phyloP scores from a whole-genome alignment of 37 sponge, comb jelly and placozoan species.

The Trichoplax adhaerens region DNA sequence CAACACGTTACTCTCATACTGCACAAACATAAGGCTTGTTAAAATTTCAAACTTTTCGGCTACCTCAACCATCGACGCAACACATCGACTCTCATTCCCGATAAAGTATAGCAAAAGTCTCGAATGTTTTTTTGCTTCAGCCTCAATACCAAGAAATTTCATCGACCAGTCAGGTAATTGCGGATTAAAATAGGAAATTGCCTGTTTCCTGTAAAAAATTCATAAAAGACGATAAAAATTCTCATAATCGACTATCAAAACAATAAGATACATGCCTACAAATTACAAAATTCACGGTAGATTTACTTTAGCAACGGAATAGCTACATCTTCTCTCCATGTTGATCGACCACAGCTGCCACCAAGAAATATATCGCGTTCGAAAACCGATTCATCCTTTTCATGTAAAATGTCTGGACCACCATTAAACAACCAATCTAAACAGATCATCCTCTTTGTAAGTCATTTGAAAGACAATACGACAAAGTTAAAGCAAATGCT shows the following conservation, averaged over 20 bases:
- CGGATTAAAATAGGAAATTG: conserved; percentile 25
- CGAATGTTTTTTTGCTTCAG: neutral
- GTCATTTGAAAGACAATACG: too few species aligned
- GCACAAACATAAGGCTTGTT: conserved; percentile 1
- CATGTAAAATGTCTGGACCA: too few species aligned
- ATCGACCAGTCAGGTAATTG: conserved; percentile 13
- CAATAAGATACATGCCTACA: too few species aligned
- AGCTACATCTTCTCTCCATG: conserved; percentile 47
- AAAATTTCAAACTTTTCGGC: neutral
- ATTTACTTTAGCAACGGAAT: conserved; percentile 31
- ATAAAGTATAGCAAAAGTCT: conserved; percentile 31
- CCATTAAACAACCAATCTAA: too few species aligned
- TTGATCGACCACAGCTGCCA: conserved; percentile 47
- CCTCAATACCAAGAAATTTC: conserved; percentile 1
- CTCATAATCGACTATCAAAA: too few species aligned
- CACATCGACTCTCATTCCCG: conserved; percentile 26
- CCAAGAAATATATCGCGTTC: conserved; percentile 49
- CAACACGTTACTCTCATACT: neutral
- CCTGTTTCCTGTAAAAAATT: neutral
- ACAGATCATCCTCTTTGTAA: too few species aligned
- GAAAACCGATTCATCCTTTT: too few species aligned
- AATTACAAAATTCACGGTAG: neutral
- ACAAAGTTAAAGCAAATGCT: too few species aligned
- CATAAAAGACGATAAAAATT: too few species aligned
- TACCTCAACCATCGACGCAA: conserved; percentile 59